Conservation (phyloP, 2,113 vertebrate species). For the Stegostoma tigrinum region DNA sequence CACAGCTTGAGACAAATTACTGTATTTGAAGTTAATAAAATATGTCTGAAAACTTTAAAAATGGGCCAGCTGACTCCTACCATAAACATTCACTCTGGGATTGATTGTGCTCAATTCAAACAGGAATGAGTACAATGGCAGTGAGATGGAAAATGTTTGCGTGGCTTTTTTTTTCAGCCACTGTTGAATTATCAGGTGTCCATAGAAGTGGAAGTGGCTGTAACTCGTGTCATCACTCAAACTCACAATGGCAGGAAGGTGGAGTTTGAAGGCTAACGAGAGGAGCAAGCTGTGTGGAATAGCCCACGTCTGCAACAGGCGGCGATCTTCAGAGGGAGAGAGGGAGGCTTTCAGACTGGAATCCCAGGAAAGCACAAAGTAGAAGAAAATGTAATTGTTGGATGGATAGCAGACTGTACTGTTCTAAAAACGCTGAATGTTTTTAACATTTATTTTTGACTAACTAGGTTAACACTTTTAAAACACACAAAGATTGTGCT, state of each 20-base stretch:
- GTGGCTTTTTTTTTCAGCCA: background rate
- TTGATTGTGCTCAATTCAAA: background rate
- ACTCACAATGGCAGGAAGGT: conserved; percentile 28
- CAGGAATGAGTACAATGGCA: conserved; percentile 22
- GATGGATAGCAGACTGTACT: too few relatives aligned
- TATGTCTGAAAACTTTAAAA: background rate
- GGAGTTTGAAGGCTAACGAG: conserved; percentile 21
- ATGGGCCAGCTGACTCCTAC: background rate
- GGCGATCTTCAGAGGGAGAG: background rate
- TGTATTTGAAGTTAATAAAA: background rate
- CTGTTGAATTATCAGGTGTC: conserved; percentile 15
- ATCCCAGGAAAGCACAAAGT: background rate
- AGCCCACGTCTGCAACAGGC: conserved; percentile 11
- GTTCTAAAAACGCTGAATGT: background rate
- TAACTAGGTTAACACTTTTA: background rate
- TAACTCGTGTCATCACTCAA: background rate
- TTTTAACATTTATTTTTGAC: background rate
- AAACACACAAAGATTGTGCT: background rate
- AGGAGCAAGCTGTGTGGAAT: conserved; percentile 9
- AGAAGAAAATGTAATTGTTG: conserved; percentile 17
- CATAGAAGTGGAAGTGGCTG: conserved; percentile 7
- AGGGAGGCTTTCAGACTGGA: background rate
- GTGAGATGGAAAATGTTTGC: background rate
- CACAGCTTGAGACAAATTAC: background rate
- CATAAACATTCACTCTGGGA: background rate